Conservation (phyloP, 1,140 invertebrate species). For the Centruroides vittatus region DNA sequence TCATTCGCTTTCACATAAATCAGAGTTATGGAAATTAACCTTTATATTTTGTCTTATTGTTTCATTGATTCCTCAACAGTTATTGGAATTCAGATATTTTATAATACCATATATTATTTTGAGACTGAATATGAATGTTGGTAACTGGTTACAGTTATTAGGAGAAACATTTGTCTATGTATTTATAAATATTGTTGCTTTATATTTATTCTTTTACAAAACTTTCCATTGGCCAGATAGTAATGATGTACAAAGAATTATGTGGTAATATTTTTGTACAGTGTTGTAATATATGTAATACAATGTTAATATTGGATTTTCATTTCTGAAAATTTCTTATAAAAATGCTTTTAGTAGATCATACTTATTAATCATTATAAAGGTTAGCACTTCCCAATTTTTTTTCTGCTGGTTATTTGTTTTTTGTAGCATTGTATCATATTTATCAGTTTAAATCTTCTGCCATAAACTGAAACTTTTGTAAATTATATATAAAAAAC, state of each 20-base stretch:
- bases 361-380: too few relatives aligned
- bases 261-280: conserved; percentile 50
- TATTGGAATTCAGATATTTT: conserved; percentile 90
- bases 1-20: conserved; percentile 17
- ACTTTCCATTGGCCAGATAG: conserved; percentile 63
- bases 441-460: too few relatives aligned
- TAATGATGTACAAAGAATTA: conserved; percentile 63
- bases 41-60: conserved; percentile 45
- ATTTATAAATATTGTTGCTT: conserved; percentile 56
- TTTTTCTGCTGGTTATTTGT: too few relatives aligned
- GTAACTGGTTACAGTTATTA: conserved; percentile 37
- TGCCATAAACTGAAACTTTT: too few relatives aligned
- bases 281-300: too few relatives aligned
- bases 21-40: conserved; percentile 42
- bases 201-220: conserved; percentile 67
- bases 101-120: conserved; percentile 79
- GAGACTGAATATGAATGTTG: conserved; percentile 48
- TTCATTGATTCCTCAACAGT: conserved; percentile 59
- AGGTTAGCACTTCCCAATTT: too few relatives aligned
- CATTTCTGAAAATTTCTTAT: too few relatives aligned
- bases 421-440: too few relatives aligned
- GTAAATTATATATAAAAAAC: too few relatives aligned
- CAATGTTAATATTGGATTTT: too few relatives aligned
- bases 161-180: conserved; percentile 54
- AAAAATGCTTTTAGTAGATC: too few relatives aligned